These are phyloP conservation scores for Clavelina lepadiformis DNA, from an alignment of 23 tunicate species.

Conservation along the genomic window DNA sequence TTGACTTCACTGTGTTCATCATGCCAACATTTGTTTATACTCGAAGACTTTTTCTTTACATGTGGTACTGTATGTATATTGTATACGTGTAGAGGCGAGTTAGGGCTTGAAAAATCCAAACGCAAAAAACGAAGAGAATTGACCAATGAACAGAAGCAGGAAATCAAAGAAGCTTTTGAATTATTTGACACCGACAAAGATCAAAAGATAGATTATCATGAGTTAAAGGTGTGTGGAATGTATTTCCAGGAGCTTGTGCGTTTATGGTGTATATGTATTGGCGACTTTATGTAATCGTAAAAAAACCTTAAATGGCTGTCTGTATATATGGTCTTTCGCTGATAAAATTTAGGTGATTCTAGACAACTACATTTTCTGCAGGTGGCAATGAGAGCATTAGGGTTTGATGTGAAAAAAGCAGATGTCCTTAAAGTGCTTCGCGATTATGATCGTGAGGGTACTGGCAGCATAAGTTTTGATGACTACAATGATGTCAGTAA, in stretches of 20 bases:
- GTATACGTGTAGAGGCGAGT: conserved; percentile 69
- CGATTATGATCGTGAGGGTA: conserved; percentile 86
- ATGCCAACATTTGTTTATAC: too few species aligned
- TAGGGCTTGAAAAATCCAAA: conserved; percentile 77
- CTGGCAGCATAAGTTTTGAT: conserved; percentile 80
- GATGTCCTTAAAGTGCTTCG: conserved; percentile 79
- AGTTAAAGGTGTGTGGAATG: conserved; percentile 93
- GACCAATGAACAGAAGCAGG: conserved; percentile 90
- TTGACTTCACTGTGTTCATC: too few species aligned
- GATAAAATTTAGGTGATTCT: too few species aligned
- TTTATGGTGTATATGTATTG: too few species aligned
- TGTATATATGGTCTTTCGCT: too few species aligned
- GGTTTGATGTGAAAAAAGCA: conserved; percentile 96
- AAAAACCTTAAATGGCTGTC: too few species aligned
- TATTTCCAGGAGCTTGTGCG: neutral
- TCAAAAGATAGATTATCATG: conserved; percentile 83
- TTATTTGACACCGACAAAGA: conserved; percentile 97
- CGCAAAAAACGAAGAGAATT: conserved; percentile 78
- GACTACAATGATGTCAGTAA: conserved; percentile 91
- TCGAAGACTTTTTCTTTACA: too few species aligned
- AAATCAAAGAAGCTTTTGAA: conserved; percentile 99
- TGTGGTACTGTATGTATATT: too few species aligned
- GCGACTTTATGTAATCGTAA: too few species aligned
- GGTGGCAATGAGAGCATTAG: conserved; percentile 92
- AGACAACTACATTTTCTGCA: too few species aligned